phyloP scores from a whole-genome alignment of 2,797 vertebrate genomes.

The Parambassis ranga region DNA sequence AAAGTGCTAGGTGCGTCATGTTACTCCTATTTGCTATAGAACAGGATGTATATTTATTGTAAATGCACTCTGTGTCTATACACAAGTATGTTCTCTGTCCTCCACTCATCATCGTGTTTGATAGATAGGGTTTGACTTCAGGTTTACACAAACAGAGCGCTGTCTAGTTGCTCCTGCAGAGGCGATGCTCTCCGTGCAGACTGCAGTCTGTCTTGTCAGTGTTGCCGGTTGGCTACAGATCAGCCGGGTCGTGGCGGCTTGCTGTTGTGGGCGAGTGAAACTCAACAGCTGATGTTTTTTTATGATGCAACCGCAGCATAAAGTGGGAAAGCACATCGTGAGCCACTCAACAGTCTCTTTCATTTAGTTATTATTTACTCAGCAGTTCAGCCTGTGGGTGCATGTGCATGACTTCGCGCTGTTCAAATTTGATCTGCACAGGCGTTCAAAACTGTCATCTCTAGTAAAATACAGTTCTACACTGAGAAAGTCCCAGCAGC shows the following conservation, averaged over 20 bases:
- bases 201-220: slow-evolving; percentile 18
- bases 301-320: slow-evolving; percentile 61
- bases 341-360: slow-evolving; percentile 24
- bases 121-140: not conserved
- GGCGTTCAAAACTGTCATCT: slow-evolving; percentile 1
- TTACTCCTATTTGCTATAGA: not conserved
- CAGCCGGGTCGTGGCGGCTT: slow-evolving; percentile 28
- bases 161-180: not conserved
- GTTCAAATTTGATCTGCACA: not conserved
- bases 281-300: slow-evolving; percentile 59
- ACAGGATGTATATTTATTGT: not conserved
- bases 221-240: slow-evolving; percentile 28
- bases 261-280: slow-evolving; percentile 44
- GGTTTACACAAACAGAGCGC: no score
- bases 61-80: not conserved
- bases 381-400: slow-evolving; percentile 37
- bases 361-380: slow-evolving; percentile 46
- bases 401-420: slow-evolving; percentile 10
- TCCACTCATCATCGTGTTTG: no score
- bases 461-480: not conserved
- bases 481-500: not conserved
- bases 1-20: not conserved
- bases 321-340: slow-evolving; percentile 50
- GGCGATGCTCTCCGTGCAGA: not conserved
- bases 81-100: not conserved